Evolutionary conservation across 2,797 vertebrate genomes (phyloP), one percentile per base, ranked within the genome.

Genomic region (Pantherophis alleghaniensis): DNA sequence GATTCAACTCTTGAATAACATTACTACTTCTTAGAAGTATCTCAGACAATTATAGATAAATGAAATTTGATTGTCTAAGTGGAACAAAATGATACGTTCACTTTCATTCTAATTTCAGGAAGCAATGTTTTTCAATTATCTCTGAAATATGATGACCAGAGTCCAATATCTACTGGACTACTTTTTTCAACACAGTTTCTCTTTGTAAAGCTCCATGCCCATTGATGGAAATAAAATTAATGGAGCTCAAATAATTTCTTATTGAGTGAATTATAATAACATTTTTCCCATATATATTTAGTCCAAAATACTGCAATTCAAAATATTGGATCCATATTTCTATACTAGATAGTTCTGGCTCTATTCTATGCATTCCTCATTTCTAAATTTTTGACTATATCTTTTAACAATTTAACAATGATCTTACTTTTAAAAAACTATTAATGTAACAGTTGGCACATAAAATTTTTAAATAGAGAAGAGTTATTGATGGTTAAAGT

Each of bases 341-440:
- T 89, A 11, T 22, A 51, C 10, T 32, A 5, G 28, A 60, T 74
- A 89, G 0, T 47, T 18, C 18, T 86, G 24, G 42, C 24, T 24
- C 69, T 69, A 26, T 20, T 60, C 69, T 74, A 2, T 9, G 3
- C 90, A 16, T 66, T 10, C 24, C 51, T 56, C 51, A 90, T 56
- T 87, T 90, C 28, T 66, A 90, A 87, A 87, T 26, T 10, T 55
- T 90, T 89, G 2, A 69, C n/a, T 42, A 5, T 51, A 32, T 69
- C 87, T 59, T 51, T 91, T 90, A 14, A 66, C 61, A 66, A 66
- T 83, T 56, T 93, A 12, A 51, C 0, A 13, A 89, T 89, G 93
- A 94, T 22, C 0, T 92, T 94, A 74, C 79, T 91, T 92, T 66
- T 94, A 91, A 87, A 91, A 90, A 91, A 94, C 28, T 22, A 56